phyloP scores from a whole-genome alignment of 2,888 invertebrate species.

The Notodonta dromedarius region DNA sequence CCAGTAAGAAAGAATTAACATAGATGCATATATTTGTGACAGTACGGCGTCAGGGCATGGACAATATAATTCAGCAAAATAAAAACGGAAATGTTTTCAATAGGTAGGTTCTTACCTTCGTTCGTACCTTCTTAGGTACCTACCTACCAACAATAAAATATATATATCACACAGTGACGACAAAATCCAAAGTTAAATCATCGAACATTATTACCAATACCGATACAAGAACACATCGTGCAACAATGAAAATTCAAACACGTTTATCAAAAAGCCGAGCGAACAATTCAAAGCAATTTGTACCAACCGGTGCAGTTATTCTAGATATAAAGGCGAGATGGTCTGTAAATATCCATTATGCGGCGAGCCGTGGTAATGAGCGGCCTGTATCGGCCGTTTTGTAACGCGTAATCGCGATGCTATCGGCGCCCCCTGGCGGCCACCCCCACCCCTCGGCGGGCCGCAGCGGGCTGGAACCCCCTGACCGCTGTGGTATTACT shows the following conservation, averaged over 20 bases:
- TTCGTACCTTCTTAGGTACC: too few relatives aligned
- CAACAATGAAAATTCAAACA: conserved; percentile 3
- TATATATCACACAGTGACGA: too few relatives aligned
- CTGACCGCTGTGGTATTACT: conserved; percentile 21
- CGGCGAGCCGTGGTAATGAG: conserved; percentile 70
- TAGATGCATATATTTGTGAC: too few relatives aligned
- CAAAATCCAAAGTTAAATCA: background rate
- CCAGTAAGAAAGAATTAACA: too few relatives aligned
- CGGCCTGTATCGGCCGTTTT: conserved; percentile 75
- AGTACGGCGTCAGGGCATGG: too few relatives aligned
- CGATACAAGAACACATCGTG: background rate
- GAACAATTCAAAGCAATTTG: conserved; percentile 7
- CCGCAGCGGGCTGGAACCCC: conserved; percentile 61
- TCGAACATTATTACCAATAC: background rate
- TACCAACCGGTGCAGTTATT: conserved; percentile 3
- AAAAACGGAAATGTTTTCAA: too few relatives aligned
- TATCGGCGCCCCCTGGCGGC: conserved; percentile 49
- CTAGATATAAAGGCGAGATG: conserved; percentile 30
- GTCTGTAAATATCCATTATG: conserved; percentile 62
- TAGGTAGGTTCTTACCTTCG: too few relatives aligned
- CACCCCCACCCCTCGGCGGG: conserved; percentile 31
- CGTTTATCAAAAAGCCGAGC: conserved; percentile 4
- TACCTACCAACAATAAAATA: too few relatives aligned
- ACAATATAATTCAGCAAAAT: too few relatives aligned
- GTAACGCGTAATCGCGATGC: conserved; percentile 79